phyloP scores from a whole-genome alignment of 2,113 vertebrate species.

The Corythoichthys haematopterus region DNA sequence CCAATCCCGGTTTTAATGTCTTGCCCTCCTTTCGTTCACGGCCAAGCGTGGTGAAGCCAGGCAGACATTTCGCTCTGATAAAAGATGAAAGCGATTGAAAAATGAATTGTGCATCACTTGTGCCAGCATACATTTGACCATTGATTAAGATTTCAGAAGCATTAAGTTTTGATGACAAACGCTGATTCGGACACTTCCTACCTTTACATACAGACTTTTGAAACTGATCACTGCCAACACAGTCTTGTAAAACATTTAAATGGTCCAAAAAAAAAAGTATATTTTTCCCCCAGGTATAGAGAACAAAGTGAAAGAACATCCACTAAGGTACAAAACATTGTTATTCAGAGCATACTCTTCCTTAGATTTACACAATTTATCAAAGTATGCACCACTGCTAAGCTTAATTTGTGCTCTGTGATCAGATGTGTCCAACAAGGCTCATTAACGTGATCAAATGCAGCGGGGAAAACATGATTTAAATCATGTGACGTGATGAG shows the following conservation, averaged over 20 bases:
- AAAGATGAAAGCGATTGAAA: conserved; percentile 5
- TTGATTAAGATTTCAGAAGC: conserved; percentile 10
- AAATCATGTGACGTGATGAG: conserved; percentile 43
- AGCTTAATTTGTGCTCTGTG: neutral
- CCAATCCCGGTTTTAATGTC: neutral
- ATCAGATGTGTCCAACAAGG: conserved; percentile 15
- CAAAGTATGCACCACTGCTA: neutral
- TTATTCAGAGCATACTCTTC: too few relatives aligned
- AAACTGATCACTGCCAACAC: neutral
- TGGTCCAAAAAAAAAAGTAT: neutral
- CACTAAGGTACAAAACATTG: neutral
- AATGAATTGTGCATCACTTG: neutral
- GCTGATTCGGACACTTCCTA: neutral
- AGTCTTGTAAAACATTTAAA: neutral
- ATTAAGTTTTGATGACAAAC: neutral
- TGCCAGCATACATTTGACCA: neutral
- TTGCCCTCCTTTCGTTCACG: neutral
- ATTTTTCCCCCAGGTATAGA: neutral
- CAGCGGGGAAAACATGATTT: conserved; percentile 24
- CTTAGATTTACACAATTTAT: neutral
- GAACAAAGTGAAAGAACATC: neutral
- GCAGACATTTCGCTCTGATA: neutral
- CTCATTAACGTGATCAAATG: conserved; percentile 24
- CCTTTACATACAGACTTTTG: neutral
- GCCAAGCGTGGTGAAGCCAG: neutral